Conservation (phyloP, 2,113 vertebrate genomes). For the Castor canadensis region DNA sequence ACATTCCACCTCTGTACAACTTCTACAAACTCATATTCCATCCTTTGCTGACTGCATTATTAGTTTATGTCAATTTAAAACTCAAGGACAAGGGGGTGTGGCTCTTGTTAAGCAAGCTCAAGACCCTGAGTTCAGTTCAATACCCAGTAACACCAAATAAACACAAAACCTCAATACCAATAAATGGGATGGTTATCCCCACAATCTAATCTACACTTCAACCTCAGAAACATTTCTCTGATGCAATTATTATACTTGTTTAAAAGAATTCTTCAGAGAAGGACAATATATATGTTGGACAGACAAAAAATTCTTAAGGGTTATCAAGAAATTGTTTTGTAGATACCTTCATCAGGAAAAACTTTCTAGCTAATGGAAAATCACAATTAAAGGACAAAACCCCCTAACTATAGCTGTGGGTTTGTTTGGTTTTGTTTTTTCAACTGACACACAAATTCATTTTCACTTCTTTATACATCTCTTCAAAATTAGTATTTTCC, state of each 20-base stretch:
- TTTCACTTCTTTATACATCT: neutral
- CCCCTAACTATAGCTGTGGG: neutral
- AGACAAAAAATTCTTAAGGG: neutral
- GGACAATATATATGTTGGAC: neutral
- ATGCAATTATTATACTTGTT: neutral
- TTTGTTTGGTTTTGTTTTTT: neutral
- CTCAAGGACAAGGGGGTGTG: neutral
- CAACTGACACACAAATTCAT: neutral
- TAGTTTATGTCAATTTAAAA: neutral
- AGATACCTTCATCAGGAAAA: neutral
- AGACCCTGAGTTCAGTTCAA: no score
- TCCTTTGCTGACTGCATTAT: neutral
- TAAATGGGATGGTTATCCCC: neutral
- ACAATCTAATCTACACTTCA: neutral
- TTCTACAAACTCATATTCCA: neutral
- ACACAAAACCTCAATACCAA: neutral
- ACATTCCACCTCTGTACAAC: neutral
- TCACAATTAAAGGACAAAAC: neutral
- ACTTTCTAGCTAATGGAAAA: conserved; percentile 42
- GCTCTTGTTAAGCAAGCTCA: no score
- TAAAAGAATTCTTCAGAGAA: neutral
- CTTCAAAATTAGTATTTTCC: conserved; percentile 3
- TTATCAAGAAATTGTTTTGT: neutral
- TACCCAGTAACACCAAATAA: no score
- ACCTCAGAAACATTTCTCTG: neutral